phyloP scores from a whole-genome alignment of 2,797 vertebrate genomes.

The Acrossocheilus wenchowensis region DNA sequence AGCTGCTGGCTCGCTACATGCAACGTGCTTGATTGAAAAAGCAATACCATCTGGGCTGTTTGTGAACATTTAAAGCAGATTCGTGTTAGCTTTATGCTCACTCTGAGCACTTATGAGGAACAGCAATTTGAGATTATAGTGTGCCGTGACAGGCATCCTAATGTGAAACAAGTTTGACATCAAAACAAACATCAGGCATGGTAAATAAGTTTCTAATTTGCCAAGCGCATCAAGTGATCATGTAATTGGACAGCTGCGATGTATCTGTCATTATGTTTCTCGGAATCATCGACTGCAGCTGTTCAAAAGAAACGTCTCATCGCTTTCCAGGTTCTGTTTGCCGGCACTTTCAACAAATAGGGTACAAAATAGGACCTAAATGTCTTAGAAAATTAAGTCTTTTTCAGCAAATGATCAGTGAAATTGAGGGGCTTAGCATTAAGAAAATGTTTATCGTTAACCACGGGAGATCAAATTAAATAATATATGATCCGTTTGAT shows the following conservation, averaged over 20 bases:
- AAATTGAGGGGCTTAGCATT: background rate
- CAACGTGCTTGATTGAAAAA: background rate
- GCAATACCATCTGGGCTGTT: conserved; percentile 1
- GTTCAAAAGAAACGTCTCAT: conserved; percentile 44
- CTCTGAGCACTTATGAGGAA: conserved; percentile 4
- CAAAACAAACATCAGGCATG: conserved; percentile 29
- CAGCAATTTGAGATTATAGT: background rate
- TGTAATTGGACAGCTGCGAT: conserved; percentile 24
- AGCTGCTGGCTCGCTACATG: background rate
- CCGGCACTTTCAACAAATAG: conserved; percentile 11
- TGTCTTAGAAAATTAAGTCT: background rate
- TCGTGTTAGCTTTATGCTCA: background rate
- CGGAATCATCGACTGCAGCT: conserved; percentile 3
- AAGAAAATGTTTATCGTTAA: background rate
- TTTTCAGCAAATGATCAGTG: background rate
- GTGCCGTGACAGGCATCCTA: conserved; percentile 13
- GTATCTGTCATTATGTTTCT: conserved; percentile 22
- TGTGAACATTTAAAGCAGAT: conserved; percentile 23
- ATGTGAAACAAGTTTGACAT: conserved; percentile 9
- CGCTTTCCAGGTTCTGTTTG: conserved; percentile 23
- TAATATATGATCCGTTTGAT: background rate
- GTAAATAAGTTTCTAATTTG: conserved; percentile 25
- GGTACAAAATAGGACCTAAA: background rate
- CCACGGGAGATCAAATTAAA: background rate
- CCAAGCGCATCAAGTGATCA: conserved; percentile 13